These are phyloP conservation scores for Elmis aenea DNA, from an alignment of 2,888 invertebrate genomes.

Conservation along the genomic window DNA sequence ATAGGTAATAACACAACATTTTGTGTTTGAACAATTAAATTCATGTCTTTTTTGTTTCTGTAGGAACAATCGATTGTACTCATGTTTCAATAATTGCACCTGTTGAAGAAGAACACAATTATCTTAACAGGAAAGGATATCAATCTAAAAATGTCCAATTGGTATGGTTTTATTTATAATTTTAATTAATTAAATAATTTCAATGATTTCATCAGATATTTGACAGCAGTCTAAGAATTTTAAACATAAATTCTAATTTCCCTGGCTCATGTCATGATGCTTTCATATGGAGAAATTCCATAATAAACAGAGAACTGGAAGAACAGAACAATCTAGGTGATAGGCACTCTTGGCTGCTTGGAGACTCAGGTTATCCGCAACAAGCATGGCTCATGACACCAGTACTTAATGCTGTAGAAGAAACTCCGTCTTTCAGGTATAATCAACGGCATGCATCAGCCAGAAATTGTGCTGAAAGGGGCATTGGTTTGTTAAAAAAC, in stretches of 20 bases:
- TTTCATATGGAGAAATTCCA: conserved; percentile 3
- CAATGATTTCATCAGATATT: too few species aligned
- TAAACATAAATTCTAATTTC: conserved; percentile 5
- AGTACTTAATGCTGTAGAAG: conserved; percentile 6
- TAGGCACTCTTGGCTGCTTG: conserved; percentile 10
- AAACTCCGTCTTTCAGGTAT: conserved; percentile 12
- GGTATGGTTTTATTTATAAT: too few species aligned
- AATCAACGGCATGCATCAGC: conserved; percentile 6
- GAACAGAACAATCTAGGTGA: conserved; percentile 1
- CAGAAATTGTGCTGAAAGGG: conserved; percentile 16
- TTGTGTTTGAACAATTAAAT: too few species aligned
- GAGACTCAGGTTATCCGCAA: conserved; percentile 17
- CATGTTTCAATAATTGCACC: neutral
- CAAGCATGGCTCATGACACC: conserved; percentile 19
- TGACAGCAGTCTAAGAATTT: neutral
- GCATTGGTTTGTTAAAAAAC: conserved; percentile 14
- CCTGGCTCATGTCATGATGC: conserved; percentile 2
- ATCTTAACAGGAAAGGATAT: neutral
- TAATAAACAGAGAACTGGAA: neutral
- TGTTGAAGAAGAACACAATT: neutral
- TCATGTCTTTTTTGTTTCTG: too few species aligned
- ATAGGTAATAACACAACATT: too few species aligned
- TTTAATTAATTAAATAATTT: too few species aligned
- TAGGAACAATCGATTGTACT: neutral
- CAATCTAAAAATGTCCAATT: neutral